Percentiles rank a stretch among this genome's conserved stretches.
Evolutionary conservation across 2,797 vertebrate species (phyloP).

Genomic region (Avahi laniger): DNA sequence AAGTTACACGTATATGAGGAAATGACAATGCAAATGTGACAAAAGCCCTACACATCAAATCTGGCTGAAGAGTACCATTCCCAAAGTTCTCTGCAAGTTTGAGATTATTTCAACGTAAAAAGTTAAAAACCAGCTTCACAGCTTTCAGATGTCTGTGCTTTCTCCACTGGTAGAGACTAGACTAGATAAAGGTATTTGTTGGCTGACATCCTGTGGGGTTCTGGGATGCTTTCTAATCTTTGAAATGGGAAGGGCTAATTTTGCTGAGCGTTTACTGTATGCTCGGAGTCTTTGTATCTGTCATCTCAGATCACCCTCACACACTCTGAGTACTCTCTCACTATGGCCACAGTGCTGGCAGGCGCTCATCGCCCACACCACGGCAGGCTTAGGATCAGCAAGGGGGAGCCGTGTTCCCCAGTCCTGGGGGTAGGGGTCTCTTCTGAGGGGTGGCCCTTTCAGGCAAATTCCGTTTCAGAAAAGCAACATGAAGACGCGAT

Average conservation of each 20-base stretch:
- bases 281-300: too few relatives aligned
- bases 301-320: not conserved
- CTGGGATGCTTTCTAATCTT: not conserved
- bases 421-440: not conserved
- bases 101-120: not conserved
- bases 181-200: too few relatives aligned
- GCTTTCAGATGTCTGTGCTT: not conserved
- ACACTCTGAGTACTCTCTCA: not conserved
- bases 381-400: too few relatives aligned
- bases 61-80: not conserved
- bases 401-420: not conserved
- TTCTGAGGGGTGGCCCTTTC: not conserved
- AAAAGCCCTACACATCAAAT: not conserved
- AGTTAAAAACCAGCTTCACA: not conserved
- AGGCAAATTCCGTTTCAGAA: not conserved
- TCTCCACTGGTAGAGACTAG: too few relatives aligned
- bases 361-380: accelerated
- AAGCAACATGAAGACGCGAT: not conserved
- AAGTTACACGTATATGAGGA: not conserved
- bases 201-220: accelerated
- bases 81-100: not conserved
- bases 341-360: too few relatives aligned
- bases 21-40: too few relatives aligned
- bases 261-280: not conserved
- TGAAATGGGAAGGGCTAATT: not conserved